Percentiles rank a stretch among this genome's conserved stretches.
These are phyloP conservation scores for Drosophila recens DNA, from an alignment of 2,888 invertebrate genomes.

Conservation along the genomic window DNA sequence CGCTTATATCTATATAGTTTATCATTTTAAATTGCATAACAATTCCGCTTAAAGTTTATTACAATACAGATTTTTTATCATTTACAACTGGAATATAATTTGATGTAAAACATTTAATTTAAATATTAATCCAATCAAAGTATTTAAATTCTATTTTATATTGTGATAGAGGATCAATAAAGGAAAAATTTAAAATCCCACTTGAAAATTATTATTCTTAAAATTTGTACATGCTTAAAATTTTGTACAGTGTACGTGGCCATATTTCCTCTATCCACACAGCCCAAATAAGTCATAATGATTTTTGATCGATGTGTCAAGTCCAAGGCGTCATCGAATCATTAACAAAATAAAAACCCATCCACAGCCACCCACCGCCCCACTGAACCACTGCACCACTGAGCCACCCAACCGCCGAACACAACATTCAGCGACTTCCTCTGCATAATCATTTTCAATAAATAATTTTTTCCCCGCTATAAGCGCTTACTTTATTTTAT, in stretches of 20 bases:
- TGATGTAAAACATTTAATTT: too few relatives aligned
- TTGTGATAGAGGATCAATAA: background rate
- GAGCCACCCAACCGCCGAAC: background rate
- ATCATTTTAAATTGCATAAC: too few relatives aligned
- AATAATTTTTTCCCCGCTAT: slow-evolving; percentile 66
- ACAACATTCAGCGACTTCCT: slow-evolving; percentile 38
- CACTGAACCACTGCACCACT: background rate
- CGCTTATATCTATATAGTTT: too few relatives aligned
- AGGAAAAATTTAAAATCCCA: background rate
- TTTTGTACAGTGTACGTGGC: slow-evolving; percentile 27
- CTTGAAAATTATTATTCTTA: background rate
- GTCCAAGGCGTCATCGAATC: slow-evolving; percentile 76
- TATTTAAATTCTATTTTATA: background rate
- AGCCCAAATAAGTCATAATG: slow-evolving; percentile 79
- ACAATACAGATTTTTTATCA: background rate
- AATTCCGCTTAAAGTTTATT: background rate
- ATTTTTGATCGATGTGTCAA: slow-evolving; percentile 83
- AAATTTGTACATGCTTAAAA: background rate
- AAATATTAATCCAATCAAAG: background rate
- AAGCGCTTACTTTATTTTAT: slow-evolving; percentile 56
- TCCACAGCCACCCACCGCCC: slow-evolving; percentile 5
- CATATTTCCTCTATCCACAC: slow-evolving; percentile 24
- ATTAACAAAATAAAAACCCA: slow-evolving; percentile 66
- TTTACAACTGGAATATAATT: too few relatives aligned
- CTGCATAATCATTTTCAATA: slow-evolving; percentile 79